A percentile compares a stretch with the other conserved stretches of the same genome.
Conservation (phyloP, 2,113 vertebrate genomes). For the Amphiprion ocellaris region DNA sequence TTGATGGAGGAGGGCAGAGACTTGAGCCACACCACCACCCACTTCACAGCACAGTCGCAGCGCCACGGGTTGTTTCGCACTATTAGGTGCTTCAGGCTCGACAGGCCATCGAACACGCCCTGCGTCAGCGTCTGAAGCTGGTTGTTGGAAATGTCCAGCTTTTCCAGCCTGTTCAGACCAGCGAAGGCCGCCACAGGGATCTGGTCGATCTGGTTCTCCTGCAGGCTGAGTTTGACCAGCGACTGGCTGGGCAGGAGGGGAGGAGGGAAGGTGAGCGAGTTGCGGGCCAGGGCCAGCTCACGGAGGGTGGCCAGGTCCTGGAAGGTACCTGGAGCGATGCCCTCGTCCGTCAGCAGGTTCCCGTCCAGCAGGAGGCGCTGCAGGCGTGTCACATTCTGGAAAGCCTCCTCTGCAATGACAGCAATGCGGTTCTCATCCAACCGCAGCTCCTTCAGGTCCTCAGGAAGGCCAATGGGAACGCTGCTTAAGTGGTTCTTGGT, state of each 20-base stretch:
- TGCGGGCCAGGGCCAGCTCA: slow-evolving; percentile 94
- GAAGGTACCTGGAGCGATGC: slow-evolving; percentile 94
- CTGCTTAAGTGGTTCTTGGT: slow-evolving; percentile 99
- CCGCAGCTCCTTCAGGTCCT: slow-evolving; percentile 93
- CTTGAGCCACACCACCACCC: slow-evolving; percentile 98
- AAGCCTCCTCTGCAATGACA: slow-evolving; percentile 93
- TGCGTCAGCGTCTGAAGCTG: slow-evolving; percentile 90
- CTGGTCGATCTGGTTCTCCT: slow-evolving; percentile 97
- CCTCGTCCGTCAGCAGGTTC: slow-evolving; percentile 95
- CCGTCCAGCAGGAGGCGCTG: slow-evolving; percentile 96
- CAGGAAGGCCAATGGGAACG: slow-evolving; percentile 93
- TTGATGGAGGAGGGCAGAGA: slow-evolving; percentile 91
- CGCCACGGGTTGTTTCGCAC: slow-evolving; percentile 96
- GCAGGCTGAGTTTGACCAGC: slow-evolving; percentile 91
- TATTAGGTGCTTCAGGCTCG: slow-evolving; percentile 91
- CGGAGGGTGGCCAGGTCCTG: slow-evolving; percentile 91
- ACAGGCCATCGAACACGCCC: slow-evolving; percentile 94
- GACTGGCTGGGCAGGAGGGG: slow-evolving; percentile 90
- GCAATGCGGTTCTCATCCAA: slow-evolving; percentile 97
- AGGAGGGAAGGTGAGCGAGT: slow-evolving; percentile 93
- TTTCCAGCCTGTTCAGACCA: slow-evolving; percentile 91
- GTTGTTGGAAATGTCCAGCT: slow-evolving; percentile 95
- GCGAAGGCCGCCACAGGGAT: slow-evolving; percentile 93
- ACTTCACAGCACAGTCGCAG: slow-evolving; percentile 96
- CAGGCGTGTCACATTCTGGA: slow-evolving; percentile 94